Conservation (phyloP, 1,140 invertebrate genomes). For the Cydia pomonella region DNA sequence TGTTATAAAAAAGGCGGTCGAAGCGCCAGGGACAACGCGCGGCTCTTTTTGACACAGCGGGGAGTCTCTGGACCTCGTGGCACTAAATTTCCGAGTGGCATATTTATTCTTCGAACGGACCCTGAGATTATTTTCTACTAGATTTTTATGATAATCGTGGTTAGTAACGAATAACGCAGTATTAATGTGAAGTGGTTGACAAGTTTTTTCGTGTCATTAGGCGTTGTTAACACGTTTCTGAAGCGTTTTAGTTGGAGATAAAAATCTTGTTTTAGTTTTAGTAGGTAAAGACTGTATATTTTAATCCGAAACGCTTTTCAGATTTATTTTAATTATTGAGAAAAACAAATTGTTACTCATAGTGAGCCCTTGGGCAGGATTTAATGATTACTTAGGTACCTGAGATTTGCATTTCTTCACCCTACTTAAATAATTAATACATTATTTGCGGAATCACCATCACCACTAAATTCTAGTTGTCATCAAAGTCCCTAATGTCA, state of each 20-base stretch:
- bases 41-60: conserved; percentile 67
- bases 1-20: conserved; percentile 50
- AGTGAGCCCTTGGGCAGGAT: no score
- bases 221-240: conserved; percentile 11
- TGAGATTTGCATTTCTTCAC: no score
- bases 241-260: conserved; percentile 17
- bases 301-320: neutral
- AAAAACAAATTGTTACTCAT: neutral
- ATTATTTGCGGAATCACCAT: no score
- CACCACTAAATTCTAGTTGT: no score
- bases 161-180: conserved; percentile 72
- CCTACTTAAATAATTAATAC: no score
- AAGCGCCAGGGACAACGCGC: conserved; percentile 68
- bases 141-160: conserved; percentile 74
- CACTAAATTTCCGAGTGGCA: conserved; percentile 73
- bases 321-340: neutral
- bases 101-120: conserved; percentile 67
- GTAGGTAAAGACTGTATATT: neutral
- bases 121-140: conserved; percentile 76
- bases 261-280: conserved; percentile 16
- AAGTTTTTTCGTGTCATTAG: conserved; percentile 17
- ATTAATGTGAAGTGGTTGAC: conserved; percentile 55
- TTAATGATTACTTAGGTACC: no score
- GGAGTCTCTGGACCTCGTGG: conserved; percentile 51
- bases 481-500: no score